These are phyloP conservation scores for Eristalinus sepulchralis DNA, from an alignment of 2,888 invertebrate species.

Conservation along the genomic window DNA sequence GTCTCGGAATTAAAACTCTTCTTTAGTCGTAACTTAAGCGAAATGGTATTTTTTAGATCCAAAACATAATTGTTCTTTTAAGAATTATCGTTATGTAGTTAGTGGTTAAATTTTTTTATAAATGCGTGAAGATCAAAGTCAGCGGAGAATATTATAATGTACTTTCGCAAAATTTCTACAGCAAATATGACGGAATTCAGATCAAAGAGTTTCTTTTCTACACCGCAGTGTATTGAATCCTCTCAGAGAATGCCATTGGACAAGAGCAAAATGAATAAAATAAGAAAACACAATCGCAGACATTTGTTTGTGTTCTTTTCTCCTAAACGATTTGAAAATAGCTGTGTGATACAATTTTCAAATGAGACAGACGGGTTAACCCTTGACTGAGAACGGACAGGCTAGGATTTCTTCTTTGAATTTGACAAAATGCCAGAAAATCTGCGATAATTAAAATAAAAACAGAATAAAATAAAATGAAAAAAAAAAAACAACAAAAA, in stretches of 20 bases:
- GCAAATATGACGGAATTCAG: not conserved
- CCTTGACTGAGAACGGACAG: slow-evolving; percentile 16
- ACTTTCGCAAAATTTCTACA: not conserved
- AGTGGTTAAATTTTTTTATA: no score
- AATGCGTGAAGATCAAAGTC: no score
- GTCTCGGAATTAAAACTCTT: no score
- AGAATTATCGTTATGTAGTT: no score
- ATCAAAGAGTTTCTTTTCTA: not conserved
- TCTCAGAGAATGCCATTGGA: not conserved
- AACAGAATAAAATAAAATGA: not conserved
- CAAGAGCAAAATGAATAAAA: not conserved
- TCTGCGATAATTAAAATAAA: not conserved
- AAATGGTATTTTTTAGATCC: no score
- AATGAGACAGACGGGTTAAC: slow-evolving; percentile 44
- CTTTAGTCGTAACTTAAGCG: no score
- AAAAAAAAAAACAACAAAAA: not conserved
- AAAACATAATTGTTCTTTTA: no score
- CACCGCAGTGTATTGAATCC: not conserved
- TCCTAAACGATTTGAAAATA: not conserved
- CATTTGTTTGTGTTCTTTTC: not conserved
- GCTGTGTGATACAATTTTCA: slow-evolving; percentile 1
- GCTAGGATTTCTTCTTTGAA: slow-evolving; percentile 11
- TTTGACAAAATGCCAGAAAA: slow-evolving; percentile 45
- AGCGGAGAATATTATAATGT: not conserved
- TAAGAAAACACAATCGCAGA: not conserved